Evolutionary conservation across 2,888 invertebrate species (phyloP), one percentile per base, ranked within the genome.

Genomic region (Bombylius discolor): DNA sequence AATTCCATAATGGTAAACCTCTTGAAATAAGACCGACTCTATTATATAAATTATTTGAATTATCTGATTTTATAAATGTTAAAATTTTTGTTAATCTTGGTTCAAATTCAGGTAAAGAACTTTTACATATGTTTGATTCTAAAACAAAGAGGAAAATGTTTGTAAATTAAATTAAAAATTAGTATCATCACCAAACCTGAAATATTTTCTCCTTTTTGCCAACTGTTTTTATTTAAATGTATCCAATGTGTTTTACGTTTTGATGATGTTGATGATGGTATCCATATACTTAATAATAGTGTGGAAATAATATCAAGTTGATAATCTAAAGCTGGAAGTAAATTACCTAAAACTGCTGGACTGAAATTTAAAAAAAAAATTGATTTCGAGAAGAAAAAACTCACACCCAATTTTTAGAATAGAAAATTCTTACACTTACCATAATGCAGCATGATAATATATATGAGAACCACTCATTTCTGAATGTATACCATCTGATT

Each of bases 331-430:
- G 78, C 77, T 54, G 75, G 71, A 75, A 78, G 77, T 42, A 79
- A 59, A 60, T 76, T 77, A 47, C 79, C 79, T 55, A 79, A 70
- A 31, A 78, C 68, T 60, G 77, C 76, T 47, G 79, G 79, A 62
- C 77, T 77, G 65, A 47, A 63, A 56, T 31, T 14, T 58, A 39
- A 33, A 31, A 32, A 39, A 39, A 52, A 9, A 6, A 51, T 44
- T n/a, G 11, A 11, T 42, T 11, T 13, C 12, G 51, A n/a, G n/a
- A n/a, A 11, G 23, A n/a, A 46, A 14, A 14, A 14, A 11, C 1
- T 42, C 23, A 23, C 23, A 23, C 23, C 23, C 23, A 23, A 23
- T 23, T 39, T 12, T 36, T 50, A 33, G 4, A 36, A 36, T 12
- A n/a, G 4, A 39, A 23, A 42, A 31, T 14, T 51, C 45, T 12